Percentiles rank a stretch among this genome's conserved stretches.
Evolutionary conservation across 1,140 invertebrate genomes (phyloP).

Genomic region (Lutraria rhynchaena): DNA sequence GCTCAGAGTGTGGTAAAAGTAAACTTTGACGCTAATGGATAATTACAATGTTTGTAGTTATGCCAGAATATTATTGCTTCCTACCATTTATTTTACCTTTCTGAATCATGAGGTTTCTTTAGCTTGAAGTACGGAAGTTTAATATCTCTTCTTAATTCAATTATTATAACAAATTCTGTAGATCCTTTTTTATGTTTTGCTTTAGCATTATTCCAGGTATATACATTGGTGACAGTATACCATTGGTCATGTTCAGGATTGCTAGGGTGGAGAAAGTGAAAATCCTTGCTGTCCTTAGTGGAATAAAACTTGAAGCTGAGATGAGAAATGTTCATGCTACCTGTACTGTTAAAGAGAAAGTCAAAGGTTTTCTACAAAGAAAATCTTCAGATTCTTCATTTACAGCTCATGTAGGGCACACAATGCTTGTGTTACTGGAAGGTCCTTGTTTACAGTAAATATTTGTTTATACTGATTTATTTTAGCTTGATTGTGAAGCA

Average conservation of each 20-base stretch:
- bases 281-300: conserved; percentile 94
- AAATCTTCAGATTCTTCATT: conserved; percentile 91
- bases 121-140: too few relatives aligned
- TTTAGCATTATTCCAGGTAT: conserved; percentile 79
- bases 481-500: too few relatives aligned
- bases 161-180: too few relatives aligned
- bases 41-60: too few relatives aligned
- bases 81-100: too few relatives aligned
- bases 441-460: conserved; percentile 96
- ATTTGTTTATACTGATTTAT: too few relatives aligned
- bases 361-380: conserved; percentile 83
- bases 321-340: conserved; percentile 91
- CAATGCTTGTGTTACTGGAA: conserved; percentile 95
- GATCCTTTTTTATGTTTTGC: too few relatives aligned
- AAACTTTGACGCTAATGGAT: too few relatives aligned
- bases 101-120: too few relatives aligned
- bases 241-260: conserved; percentile 92
- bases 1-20: too few relatives aligned
- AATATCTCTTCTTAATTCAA: too few relatives aligned
- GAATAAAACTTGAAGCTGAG: conserved; percentile 95
- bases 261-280: conserved; percentile 94
- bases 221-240: conserved; percentile 82
- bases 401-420: conserved; percentile 94
- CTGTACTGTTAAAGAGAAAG: conserved; percentile 88
- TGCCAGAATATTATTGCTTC: too few relatives aligned